Evolutionary conservation across 2,797 vertebrate species (phyloP).

Genomic region (Acrossocheilus fasciatus): DNA sequence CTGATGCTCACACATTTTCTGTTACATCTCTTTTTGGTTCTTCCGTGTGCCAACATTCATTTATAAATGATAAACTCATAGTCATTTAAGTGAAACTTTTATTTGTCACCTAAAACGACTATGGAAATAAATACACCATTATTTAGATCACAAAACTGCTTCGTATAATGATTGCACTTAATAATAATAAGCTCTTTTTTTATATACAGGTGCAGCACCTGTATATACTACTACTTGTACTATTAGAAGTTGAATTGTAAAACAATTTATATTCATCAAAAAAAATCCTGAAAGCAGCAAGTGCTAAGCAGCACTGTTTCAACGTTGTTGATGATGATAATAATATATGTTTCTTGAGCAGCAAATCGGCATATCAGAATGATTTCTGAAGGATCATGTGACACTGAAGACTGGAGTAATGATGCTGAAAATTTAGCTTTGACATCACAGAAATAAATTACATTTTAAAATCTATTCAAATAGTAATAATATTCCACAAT

Average conservation of each 20-base stretch:
- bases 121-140: neutral
- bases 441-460: neutral
- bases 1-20: neutral
- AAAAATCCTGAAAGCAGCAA: too few relatives aligned
- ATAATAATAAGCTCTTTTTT: neutral
- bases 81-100: neutral
- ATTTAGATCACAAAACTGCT: neutral
- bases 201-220: too few relatives aligned
- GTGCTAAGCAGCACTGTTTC: neutral
- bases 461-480: neutral
- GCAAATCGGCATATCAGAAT: neutral
- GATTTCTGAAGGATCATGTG: neutral
- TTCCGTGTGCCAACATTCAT: too few relatives aligned
- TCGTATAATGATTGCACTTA: neutral
- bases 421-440: neutral
- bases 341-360: neutral
- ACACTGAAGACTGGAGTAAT: neutral
- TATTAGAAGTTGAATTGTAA: too few relatives aligned
- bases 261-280: too few relatives aligned
- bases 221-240: too few relatives aligned
- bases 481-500: neutral
- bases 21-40: too few relatives aligned
- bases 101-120: neutral
- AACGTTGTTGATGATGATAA: neutral
- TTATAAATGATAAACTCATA: neutral